A percentile compares a stretch with the other conserved stretches of the same genome.
Evolutionary conservation across 2,113 vertebrate genomes (phyloP).

Genomic region (Meriones unguiculatus): DNA sequence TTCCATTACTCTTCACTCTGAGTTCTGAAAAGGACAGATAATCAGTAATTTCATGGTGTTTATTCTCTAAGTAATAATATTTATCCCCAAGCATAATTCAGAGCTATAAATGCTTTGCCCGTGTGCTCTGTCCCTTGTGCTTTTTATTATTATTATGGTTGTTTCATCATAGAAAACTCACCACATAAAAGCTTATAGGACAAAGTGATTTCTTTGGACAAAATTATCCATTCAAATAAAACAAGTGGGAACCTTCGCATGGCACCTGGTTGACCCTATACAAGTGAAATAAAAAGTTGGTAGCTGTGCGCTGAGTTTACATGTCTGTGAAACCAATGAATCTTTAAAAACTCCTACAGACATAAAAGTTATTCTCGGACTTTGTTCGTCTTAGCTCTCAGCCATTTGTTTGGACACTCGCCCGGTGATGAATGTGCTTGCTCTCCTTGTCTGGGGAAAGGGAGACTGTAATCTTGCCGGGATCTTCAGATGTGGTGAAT

Average conservation of each 20-base stretch:
- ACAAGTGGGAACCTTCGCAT: conserved; percentile 30
- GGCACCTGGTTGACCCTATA: not conserved
- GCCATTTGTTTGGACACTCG: conserved; percentile 4
- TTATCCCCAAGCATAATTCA: conserved; percentile 63
- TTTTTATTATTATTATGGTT: conserved; percentile 55
- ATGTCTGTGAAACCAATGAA: conserved; percentile 37
- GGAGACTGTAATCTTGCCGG: conserved; percentile 8
- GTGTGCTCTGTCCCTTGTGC: not conserved
- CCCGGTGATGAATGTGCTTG: not conserved
- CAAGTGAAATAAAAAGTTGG: conserved; percentile 35
- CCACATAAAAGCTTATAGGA: conserved; percentile 19
- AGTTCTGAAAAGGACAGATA: conserved; percentile 25
- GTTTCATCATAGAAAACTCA: conserved; percentile 54
- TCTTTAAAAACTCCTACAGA: conserved; percentile 42
- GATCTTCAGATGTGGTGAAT: conserved; percentile 44
- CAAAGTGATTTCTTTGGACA: conserved; percentile 52
- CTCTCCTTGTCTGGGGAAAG: not conserved
- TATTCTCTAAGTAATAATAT: conserved; percentile 60
- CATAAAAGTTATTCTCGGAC: conserved; percentile 17
- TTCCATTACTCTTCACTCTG: conserved; percentile 31
- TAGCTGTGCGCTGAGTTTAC: conserved; percentile 47
- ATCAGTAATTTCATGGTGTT: conserved; percentile 66
- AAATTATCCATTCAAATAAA: conserved; percentile 60
- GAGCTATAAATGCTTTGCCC: conserved; percentile 43
- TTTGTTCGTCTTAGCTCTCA: conserved; percentile 22